Conservation (phyloP, 2,113 vertebrate genomes). For the Pteruthius melanotis region DNA sequence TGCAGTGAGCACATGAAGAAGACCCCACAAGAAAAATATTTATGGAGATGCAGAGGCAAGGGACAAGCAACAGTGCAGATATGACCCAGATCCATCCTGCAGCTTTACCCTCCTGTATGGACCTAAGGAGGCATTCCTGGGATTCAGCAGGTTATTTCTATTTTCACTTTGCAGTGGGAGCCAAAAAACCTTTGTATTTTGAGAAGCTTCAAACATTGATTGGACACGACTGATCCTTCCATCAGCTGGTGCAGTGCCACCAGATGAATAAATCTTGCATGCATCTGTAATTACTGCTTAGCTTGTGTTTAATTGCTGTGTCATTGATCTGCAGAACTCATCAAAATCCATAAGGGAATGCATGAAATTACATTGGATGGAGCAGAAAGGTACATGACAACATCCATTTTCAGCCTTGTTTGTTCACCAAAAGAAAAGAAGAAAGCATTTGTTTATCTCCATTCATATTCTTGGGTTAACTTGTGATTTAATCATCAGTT, state of each 20-base stretch:
- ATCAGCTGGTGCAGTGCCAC: constrained; percentile 43
- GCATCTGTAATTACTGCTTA: constrained; percentile 45
- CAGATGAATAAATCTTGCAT: constrained; percentile 32
- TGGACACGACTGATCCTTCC: background rate
- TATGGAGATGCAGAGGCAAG: background rate
- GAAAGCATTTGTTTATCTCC: background rate
- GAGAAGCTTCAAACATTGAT: constrained; percentile 21
- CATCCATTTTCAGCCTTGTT: constrained; percentile 23
- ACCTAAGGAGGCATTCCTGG: background rate
- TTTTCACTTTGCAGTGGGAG: background rate
- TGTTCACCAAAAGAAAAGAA: background rate
- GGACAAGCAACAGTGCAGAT: background rate
- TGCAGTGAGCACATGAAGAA: background rate
- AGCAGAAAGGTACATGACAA: constrained; percentile 26
- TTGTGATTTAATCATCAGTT: background rate
- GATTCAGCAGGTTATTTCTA: background rate
- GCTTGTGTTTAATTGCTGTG: constrained; percentile 37
- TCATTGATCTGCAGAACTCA: constrained; percentile 39
- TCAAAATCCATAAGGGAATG: constrained; percentile 4
- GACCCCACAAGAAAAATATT: background rate
- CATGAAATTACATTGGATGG: constrained; percentile 10
- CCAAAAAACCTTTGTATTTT: constrained; percentile 29
- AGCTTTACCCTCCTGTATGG: background rate
- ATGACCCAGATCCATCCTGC: background rate
- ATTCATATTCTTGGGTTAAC: background rate